Conservation (phyloP, 2,888 invertebrate species). For the Exocentrus adspersus region DNA sequence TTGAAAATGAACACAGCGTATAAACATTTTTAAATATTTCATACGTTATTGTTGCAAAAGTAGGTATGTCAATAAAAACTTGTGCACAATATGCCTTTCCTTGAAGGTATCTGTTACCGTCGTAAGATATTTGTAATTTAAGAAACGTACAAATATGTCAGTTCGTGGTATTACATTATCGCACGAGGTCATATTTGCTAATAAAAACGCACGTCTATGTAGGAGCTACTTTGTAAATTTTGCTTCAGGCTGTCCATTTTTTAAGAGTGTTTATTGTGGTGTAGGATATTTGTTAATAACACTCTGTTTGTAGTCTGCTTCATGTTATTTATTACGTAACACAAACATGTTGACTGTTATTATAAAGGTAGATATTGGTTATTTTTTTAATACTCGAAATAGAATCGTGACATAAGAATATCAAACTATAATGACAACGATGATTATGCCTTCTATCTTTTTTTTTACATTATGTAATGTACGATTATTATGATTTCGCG, state of each 20-base stretch:
- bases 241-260: neutral
- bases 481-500: neutral
- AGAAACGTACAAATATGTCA: neutral
- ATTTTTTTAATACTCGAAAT: too few species aligned
- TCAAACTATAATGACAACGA: too few species aligned
- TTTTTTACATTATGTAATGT: neutral
- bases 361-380: too few species aligned
- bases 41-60: too few species aligned
- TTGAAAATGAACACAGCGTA: too few species aligned
- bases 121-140: neutral
- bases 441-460: neutral
- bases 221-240: neutral
- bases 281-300: neutral
- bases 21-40: too few species aligned
- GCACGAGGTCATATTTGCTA: neutral
- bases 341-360: too few species aligned
- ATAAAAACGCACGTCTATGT: neutral
- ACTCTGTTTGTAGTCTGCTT: neutral
- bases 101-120: neutral
- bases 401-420: too few species aligned
- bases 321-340: neutral
- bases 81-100: too few species aligned
- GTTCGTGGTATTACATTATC: neutral
- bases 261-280: neutral
- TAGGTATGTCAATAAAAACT: too few species aligned